Conservation (phyloP, 2,797 vertebrate genomes). For the Peromyscus nudipes region DNA sequence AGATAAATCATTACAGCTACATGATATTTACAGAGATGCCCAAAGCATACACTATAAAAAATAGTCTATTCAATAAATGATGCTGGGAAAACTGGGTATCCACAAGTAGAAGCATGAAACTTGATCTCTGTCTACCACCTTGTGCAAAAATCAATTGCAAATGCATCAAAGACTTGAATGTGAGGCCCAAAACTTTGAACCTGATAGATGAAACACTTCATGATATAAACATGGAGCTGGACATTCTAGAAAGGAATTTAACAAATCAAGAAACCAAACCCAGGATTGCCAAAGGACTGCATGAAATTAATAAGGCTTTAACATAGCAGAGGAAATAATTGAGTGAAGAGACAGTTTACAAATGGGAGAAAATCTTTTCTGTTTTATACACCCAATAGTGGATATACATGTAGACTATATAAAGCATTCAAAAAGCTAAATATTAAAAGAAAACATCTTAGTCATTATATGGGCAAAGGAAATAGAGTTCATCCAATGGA, state of each 20-base stretch:
- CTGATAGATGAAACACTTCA: not conserved
- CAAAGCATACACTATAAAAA: not conserved
- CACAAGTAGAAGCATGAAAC: not conserved
- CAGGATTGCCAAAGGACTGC: not conserved
- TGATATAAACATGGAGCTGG: not conserved
- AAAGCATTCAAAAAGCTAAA: not conserved
- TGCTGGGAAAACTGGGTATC: not conserved
- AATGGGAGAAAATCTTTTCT: not conserved
- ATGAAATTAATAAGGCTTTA: not conserved
- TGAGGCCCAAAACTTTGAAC: not conserved
- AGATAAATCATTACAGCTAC: not conserved
- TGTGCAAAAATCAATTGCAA: not conserved
- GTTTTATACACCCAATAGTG: not conserved
- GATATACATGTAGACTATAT: not conserved
- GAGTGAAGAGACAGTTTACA: not conserved
- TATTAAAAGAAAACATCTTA: not conserved
- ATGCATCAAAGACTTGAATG: not conserved
- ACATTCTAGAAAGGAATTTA: not conserved
- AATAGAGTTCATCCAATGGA: not conserved
- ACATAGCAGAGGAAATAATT: not conserved
- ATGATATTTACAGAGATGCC: not conserved
- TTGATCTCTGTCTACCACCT: too few species aligned
- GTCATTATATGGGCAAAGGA: not conserved
- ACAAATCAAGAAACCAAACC: not conserved
- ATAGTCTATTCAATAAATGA: not conserved